Conservation (phyloP, 2,888 invertebrate genomes). For the Nebria salina region DNA sequence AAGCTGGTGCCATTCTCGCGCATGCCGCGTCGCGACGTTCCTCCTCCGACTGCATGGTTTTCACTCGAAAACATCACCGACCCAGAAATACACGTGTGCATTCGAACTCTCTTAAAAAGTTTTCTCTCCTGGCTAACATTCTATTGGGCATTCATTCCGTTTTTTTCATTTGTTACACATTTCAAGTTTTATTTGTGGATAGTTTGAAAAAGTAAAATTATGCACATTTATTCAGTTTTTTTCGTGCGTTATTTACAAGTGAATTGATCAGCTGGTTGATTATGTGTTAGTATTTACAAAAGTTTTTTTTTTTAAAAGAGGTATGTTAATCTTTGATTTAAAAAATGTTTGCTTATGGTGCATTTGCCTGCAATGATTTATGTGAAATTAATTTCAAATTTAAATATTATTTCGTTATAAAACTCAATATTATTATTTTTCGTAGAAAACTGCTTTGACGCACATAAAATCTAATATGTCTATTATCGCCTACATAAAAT, state of each 20-base stretch:
- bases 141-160: background rate
- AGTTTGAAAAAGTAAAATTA: conserved; percentile 5
- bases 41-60: conserved; percentile 30
- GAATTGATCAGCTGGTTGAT: background rate
- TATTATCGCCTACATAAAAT: too few species aligned
- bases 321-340: background rate
- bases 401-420: too few species aligned
- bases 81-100: conserved; percentile 33
- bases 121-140: background rate
- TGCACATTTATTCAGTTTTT: background rate
- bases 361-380: background rate
- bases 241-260: background rate
- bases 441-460: too few species aligned
- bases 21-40: conserved; percentile 1
- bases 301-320: background rate
- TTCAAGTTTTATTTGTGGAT: background rate
- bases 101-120: conserved; percentile 7
- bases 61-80: conserved; percentile 40
- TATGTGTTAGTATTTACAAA: background rate
- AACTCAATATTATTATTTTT: too few species aligned
- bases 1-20: background rate
- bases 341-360: background rate
- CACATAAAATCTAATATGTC: too few species aligned
- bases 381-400: background rate
- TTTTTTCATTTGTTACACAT: background rate